Evolutionary conservation across 2,113 vertebrate genomes (phyloP).

Genomic region (Manacus vitellinus): DNA sequence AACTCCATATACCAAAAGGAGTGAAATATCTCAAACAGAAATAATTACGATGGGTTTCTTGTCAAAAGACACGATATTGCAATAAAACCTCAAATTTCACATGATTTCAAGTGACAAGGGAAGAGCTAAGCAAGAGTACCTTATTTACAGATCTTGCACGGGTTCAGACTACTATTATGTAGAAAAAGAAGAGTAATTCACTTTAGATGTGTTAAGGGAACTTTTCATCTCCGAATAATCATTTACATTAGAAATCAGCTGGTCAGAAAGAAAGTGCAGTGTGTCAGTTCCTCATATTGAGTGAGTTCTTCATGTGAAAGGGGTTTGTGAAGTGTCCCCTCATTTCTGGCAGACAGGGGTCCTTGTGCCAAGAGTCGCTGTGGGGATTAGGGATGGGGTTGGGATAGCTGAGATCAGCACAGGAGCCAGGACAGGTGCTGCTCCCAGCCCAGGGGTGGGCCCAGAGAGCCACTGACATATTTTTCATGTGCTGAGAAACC

Average conservation of each 20-base stretch:
- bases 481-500: not conserved
- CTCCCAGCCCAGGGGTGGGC: not conserved
- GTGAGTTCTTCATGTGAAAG: accelerated
- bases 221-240: not conserved
- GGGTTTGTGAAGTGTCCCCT: not conserved
- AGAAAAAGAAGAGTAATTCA: not conserved
- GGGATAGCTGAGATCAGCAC: not conserved
- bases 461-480: not conserved
- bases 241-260: not conserved
- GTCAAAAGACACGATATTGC: not conserved
- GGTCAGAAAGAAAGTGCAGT: not conserved
- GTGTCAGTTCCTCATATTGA: not conserved
- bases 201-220: not conserved
- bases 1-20: not conserved
- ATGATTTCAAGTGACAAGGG: not conserved
- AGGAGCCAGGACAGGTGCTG: not conserved
- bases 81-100: not conserved
- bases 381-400: accelerated
- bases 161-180: not conserved
- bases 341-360: not conserved
- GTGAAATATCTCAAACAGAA: not conserved
- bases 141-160: not conserved
- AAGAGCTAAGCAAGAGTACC: not conserved
- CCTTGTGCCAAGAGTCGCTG: accelerated
- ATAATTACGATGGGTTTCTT: not conserved